Conservation (phyloP, 1,140 invertebrate genomes). For the Chironomus tepperi region DNA sequence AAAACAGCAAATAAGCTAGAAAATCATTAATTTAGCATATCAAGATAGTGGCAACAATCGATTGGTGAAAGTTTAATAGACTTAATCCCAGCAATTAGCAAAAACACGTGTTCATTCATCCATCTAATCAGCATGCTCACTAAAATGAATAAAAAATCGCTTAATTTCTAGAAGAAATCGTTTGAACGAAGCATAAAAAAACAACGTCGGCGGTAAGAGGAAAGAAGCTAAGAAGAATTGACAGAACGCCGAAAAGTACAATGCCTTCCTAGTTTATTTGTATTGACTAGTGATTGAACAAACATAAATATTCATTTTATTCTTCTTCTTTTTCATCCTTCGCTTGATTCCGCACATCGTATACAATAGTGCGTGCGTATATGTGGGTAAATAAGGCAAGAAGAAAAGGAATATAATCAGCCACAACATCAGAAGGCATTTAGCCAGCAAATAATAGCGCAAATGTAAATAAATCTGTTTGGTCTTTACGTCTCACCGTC, state of each 20-base stretch:
- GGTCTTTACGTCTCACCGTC: background rate
- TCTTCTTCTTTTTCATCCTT: background rate
- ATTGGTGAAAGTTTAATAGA: no score
- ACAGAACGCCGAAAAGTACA: conserved; percentile 12
- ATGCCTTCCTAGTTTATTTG: background rate
- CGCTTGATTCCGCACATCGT: background rate
- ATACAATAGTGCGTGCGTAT: background rate
- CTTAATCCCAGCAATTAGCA: no score
- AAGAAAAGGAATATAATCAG: conserved; percentile 3
- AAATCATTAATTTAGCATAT: no score
- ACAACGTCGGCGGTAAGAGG: background rate
- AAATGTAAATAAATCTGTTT: conserved; percentile 21
- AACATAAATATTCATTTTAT: background rate
- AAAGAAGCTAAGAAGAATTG: background rate
- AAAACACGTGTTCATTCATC: no score
- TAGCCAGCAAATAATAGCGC: conserved; percentile 14
- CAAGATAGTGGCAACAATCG: no score
- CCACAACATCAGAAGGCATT: conserved; percentile 20
- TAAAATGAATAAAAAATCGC: no score
- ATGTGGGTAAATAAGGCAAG: background rate
- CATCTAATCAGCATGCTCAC: no score
- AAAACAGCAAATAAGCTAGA: no score
- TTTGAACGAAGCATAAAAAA: no score
- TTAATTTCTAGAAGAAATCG: no score
- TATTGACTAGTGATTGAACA: background rate